Percentiles rank a stretch among this genome's conserved stretches.
phyloP scores from a whole-genome alignment of 2,797 vertebrate species.

The Apogon talboti region DNA sequence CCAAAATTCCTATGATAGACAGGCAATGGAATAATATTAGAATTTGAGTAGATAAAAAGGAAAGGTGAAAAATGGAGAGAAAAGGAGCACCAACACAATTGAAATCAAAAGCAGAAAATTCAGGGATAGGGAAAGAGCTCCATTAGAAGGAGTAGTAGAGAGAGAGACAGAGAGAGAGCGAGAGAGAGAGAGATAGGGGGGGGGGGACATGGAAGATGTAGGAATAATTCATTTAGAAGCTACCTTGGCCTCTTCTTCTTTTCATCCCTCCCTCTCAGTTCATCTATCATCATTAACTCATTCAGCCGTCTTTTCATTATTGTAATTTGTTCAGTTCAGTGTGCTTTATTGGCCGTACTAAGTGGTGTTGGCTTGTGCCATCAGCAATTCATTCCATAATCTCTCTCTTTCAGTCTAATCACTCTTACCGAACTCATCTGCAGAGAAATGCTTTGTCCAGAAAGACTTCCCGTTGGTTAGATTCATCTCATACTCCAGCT shows the following conservation, averaged over 20 bases:
- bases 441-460: conserved; percentile 94
- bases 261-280: conserved; percentile 63
- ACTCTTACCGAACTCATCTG: conserved; percentile 92
- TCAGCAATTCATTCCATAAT: conserved; percentile 65
- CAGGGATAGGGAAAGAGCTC: conserved; percentile 2
- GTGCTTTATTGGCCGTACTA: conserved; percentile 80
- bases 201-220: conserved; percentile 31
- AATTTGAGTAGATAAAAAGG: conserved; percentile 23
- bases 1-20: conserved; percentile 87
- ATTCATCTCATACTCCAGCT: conserved; percentile 94
- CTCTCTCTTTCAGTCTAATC: conserved; percentile 56
- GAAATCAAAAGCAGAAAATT: conserved; percentile 9
- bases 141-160: not conserved
- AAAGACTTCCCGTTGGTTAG: conserved; percentile 95
- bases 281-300: conserved; percentile 78
- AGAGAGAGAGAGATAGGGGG: not conserved
- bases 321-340: conserved; percentile 79
- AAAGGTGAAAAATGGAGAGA: conserved; percentile 1
- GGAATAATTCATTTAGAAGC: conserved; percentile 69
- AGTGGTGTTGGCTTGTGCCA: conserved; percentile 75
- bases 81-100: not conserved
- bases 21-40: not conserved
- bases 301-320: conserved; percentile 76
- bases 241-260: conserved; percentile 48
- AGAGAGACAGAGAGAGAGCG: too few relatives aligned